Base-by-base conservation (phyloP, 1,140 invertebrate species). In the Drosophila tropicalis region DNA sequence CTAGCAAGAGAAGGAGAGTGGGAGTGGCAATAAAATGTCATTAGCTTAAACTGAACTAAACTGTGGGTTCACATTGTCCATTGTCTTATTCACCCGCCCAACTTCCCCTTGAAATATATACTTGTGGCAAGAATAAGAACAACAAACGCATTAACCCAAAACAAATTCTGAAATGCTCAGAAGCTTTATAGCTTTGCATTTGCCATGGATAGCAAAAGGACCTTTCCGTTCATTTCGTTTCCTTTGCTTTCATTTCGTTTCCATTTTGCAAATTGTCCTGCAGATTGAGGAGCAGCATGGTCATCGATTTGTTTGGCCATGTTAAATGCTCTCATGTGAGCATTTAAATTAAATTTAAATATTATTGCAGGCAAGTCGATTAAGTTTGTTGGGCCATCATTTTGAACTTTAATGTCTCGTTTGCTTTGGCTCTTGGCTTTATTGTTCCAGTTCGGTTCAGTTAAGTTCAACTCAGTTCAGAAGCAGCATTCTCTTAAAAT, bases 291-390 rank as follows among this genome's bases (percentile, higher is more conserved):
- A 34, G 70, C 56, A 67, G 17, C 41, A 61, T 12, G 12, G 40
- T 68, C 58, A 79, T 87, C 84, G 84, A 89, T 89, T 87, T 83
- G 83, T 76, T 87, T 77, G 84, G 71, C 54, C 67, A 36, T 70
- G 54, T 55, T 70, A 76, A 78, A 81, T 70, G 70, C 70, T 81
- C 89, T 87, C 87, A 91, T 90, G 87, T 91, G 89, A 75, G 89
- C 81, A 90, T 91, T 90, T 89, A 90, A 90, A 90, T 90, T 90
- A 90, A 90, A 90, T 90, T 90, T 91, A 90, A 90, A 90, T 91
- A 90, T 90, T 90, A 90, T 90, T 90, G 75, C 84, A 75, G 76
- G 76, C 74, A 90, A 90, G 87, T 90, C 85, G 85, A 90, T 90
- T 90, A 90, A 80, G 86, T 72, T 76, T 51, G 72, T 51, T 69